Percentiles rank a stretch among this genome's conserved stretches.
phyloP scores from a whole-genome alignment of 1,140 invertebrate genomes.

The Diuraphis noxia region DNA sequence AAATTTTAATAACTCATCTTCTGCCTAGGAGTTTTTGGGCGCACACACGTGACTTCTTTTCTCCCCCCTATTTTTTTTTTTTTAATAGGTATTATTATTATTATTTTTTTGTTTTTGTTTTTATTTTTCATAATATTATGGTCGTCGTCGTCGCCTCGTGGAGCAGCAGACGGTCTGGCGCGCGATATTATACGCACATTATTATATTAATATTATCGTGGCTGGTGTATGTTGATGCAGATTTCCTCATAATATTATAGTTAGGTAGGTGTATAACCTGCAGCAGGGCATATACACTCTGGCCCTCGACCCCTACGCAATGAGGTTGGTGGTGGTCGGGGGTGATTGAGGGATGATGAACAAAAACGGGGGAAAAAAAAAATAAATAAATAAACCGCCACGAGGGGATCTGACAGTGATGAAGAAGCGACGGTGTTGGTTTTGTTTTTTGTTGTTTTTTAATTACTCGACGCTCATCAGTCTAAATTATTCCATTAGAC shows the following conservation, averaged over 20 bases:
- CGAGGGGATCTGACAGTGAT: not conserved
- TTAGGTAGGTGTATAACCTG: too few relatives aligned
- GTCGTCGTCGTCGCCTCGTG: too few relatives aligned
- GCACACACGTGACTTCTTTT: not conserved
- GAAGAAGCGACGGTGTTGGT: too few relatives aligned
- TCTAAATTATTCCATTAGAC: slow-evolving; percentile 9
- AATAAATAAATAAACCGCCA: not conserved
- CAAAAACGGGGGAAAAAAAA: not conserved
- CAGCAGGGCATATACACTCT: not conserved
- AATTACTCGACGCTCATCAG: not conserved
- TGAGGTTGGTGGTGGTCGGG: not conserved
- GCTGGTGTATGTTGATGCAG: not conserved
- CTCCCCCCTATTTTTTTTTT: not conserved
- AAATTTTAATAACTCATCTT: slow-evolving; percentile 15
- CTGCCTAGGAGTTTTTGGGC: not conserved
- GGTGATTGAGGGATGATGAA: not conserved
- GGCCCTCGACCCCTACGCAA: too few relatives aligned
- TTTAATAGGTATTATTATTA: not conserved
- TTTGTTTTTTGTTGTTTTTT: too few relatives aligned
- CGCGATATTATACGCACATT: too few relatives aligned
- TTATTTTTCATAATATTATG: not conserved
- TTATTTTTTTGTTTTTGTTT: not conserved
- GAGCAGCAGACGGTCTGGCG: too few relatives aligned
- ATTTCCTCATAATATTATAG: not conserved
- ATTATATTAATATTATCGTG: too few relatives aligned